Evolutionary conservation across 1,140 invertebrate species (phyloP), one percentile per base, ranked within the genome.

Genomic region (Rhagoletis zephyria): DNA sequence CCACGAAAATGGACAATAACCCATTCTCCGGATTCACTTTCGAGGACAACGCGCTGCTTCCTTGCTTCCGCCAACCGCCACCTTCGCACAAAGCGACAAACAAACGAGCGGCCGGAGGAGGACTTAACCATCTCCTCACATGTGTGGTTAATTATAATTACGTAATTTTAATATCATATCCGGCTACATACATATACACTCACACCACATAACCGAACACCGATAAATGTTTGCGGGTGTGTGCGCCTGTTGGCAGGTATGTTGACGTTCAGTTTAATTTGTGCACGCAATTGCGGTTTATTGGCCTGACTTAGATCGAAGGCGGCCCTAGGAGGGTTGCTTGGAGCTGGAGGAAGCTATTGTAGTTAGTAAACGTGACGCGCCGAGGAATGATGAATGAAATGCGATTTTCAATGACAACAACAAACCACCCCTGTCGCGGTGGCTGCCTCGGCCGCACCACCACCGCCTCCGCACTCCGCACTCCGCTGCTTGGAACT

Each of bases 141-240:
- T 91, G 91, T 91, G 91, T 90, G 91, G 90, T 92, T 92, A 92
- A 92, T 92, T 92, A 91, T 92, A 92, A 92, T 92, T 92, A 92
- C 90, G 89, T 91, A 92, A 91, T 91, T 92, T 92, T 91, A 92
- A 85, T 85, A 85, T 63, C 60, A 42, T 59, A 81, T 81, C 74
- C 48, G 48, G n/a, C 16, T 56, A 81, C 74, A 81, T 16, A 30
- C 1, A 30, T 30, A 40, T 19, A 85, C 12, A 9, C 30, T 56
- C 85, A 63, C 85, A 45, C 30, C 2, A 74, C 1, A 74, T 40
- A 42, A 14, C 64, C 3, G 16, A 56, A 5, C 64, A 65, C 64
- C 0, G 30, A 6, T 14, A 45, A 19, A 61, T 61, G 42, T 48
- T 12, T 45, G 14, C 9, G 51, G 30, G 85, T 63, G 16, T 85